Percentiles rank a stretch among this genome's conserved stretches.
Conservation (phyloP, 2,113 vertebrate species). For the Seriola rivoliana region DNA sequence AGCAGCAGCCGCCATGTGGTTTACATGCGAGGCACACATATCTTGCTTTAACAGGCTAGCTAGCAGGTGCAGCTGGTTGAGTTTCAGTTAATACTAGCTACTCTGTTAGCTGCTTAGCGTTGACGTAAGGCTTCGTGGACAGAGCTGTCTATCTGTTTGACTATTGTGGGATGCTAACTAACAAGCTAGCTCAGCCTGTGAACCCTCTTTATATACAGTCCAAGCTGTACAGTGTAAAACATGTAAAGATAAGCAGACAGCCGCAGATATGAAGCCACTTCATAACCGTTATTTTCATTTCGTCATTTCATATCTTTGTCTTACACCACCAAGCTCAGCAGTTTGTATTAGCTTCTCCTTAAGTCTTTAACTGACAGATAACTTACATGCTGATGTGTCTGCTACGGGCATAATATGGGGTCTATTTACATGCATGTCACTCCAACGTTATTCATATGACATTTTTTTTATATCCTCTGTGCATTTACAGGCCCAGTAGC, state of each 20-base stretch:
- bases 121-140: background rate
- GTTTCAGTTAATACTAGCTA: background rate
- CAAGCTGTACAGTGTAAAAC: background rate
- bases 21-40: conserved; percentile 48
- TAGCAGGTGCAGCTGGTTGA: conserved; percentile 39
- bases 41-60: conserved; percentile 13
- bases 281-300: background rate
- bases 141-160: background rate
- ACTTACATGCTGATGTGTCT: background rate
- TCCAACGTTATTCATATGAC: background rate
- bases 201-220: no score
- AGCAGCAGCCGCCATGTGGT: conserved; percentile 72
- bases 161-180: conserved; percentile 28
- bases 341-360: background rate
- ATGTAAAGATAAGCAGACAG: background rate
- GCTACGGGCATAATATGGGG: background rate
- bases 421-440: background rate
- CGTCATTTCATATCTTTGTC: background rate
- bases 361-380: background rate
- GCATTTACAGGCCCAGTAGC: background rate
- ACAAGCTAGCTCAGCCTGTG: background rate
- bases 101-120: background rate
- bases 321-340: background rate
- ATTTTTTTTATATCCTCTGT: background rate
- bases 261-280: background rate